Percentiles rank a stretch among this genome's conserved stretches.
Evolutionary conservation across 2,113 vertebrate species (phyloP).

Genomic region (Chaetorhynchus papuensis): DNA sequence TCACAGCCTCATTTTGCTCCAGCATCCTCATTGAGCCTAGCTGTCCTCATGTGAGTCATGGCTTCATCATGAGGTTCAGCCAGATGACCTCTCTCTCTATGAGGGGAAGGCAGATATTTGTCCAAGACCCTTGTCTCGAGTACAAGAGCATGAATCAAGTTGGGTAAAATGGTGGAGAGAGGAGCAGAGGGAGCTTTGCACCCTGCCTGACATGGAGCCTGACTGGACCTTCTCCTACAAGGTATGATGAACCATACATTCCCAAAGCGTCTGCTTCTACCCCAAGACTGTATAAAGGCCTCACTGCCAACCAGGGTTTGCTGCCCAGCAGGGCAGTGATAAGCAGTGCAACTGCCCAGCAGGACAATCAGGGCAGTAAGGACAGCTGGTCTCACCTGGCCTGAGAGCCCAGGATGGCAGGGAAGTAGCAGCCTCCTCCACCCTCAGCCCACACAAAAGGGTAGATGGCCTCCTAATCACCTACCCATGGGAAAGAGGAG

Average conservation of each 20-base stretch:
- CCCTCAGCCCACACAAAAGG: not conserved
- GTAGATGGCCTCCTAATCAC: not conserved
- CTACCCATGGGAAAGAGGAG: slow-evolving; percentile 24
- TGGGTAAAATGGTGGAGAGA: not conserved
- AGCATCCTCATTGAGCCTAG: not conserved
- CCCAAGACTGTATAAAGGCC: not conserved
- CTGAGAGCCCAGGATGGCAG: not conserved
- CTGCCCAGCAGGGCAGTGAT: not conserved
- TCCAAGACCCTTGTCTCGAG: not conserved
- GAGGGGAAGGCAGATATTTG: not conserved
- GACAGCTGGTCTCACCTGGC: not conserved
- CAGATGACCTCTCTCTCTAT: not conserved
- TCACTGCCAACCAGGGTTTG: not conserved
- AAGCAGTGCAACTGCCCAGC: not conserved
- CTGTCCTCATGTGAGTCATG: not conserved
- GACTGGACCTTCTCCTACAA: not conserved
- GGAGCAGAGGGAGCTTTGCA: not conserved
- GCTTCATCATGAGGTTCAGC: not conserved
- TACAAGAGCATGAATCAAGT: not conserved
- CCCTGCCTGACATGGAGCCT: not conserved
- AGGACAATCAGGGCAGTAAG: not conserved
- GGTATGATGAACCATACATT: accelerated
- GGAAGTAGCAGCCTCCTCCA: not conserved
- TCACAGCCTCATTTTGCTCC: not conserved
- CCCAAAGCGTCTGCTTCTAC: not conserved